Base-by-base conservation (phyloP, 2,888 invertebrate genomes). In the Allolobophora icterica region DNA sequence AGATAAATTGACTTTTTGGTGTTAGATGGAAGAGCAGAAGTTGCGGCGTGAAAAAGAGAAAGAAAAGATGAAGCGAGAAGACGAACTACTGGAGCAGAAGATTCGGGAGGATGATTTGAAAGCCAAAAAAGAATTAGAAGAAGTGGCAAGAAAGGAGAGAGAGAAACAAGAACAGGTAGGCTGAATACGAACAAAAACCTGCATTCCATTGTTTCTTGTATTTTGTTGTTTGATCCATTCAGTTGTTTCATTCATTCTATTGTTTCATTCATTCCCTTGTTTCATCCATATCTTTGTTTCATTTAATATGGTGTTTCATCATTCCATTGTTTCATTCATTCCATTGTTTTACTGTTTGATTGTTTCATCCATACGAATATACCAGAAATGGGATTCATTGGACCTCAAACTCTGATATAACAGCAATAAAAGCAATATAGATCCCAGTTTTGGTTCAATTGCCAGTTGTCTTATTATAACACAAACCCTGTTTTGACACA, bases 1-100 rank as follows among this genome's bases (percentile, higher is more conserved):
- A 45, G 21, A 38, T 52, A 21, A 33, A 30, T 40, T 89, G 11
- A 38, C 30, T 52, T 38, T 89, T 89, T 91, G 21, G 4, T 15
- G 30, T 71, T 92, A 95, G 94, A 95, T 95, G 92, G 94, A 94
- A 91, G 94, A 95, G 90, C 94, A 94, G 92, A 94, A 95, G 93
- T 87, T 91, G 35, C 94, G 94, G 92, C 94, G 93, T 92, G 95
- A 95, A 8, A 94, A 94, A 83, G 95, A 95, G 91, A 93, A 94
- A 91, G 94, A 94, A 89, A 94, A 94, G 92, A 93, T 95, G 19
- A 92, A 93, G 8, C 95, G 93, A 92, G 95, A 95, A 30, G 94
- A 94, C 84, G 95, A 95, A 91, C 93, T 91, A 24, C 91, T 94
- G 89, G 93, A 94, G 92, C 92, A 92, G 92, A 93, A 94, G 40